Base-by-base conservation (phyloP, 2,888 invertebrate genomes). In the Vesta saturnalis region DNA sequence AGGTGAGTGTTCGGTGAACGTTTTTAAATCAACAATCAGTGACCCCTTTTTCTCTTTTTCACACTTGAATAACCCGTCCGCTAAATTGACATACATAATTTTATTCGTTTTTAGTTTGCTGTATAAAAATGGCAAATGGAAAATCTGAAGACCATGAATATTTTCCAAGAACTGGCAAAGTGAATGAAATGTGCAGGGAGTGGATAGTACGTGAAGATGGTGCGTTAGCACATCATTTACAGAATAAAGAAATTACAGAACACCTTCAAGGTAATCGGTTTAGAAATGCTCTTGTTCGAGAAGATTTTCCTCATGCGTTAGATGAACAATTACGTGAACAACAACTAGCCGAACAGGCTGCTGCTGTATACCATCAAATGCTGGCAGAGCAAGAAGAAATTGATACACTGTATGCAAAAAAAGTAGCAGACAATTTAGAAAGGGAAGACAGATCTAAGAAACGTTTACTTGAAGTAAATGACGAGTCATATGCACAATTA, bases 161-260 rank as follows among this genome's bases (percentile, higher is more conserved):
- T n/a, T n/a, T n/a, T n/a, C n/a, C 91, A 43, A 89, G 88, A 82
- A 86, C 87, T 75, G 91, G 91, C 71, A 87, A 89, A 80, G 91
- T 91, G 60, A 91, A 86, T 79, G 90, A 90, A 85, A 93, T 94
- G 67, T 92, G 94, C 79, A 89, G 91, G 76, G 92, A 94, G 83
- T 94, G 94, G 93, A 85, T 92, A 76, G 91, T 94, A 30, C 90
- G 93, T 77, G 94, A 94, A 85, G 94, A 94, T 83, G 91, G 92
- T 72, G 94, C 93, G 15, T 82, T 94, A 77, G 94, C 94, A 6
- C 91, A 94, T 83, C 89, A 89, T 74, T 86, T 94, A 30, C 94
- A 94, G 83, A 91, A 91, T 78, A 89, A 94, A 86, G 94, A 94
- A 86, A 92, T 94, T 89, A 86, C 85, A 22, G 89, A 91, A 77